A percentile compares a stretch with the other conserved stretches of the same genome.
Conservation (phyloP, 2,797 vertebrate genomes). For the Hemibagrus guttatus region DNA sequence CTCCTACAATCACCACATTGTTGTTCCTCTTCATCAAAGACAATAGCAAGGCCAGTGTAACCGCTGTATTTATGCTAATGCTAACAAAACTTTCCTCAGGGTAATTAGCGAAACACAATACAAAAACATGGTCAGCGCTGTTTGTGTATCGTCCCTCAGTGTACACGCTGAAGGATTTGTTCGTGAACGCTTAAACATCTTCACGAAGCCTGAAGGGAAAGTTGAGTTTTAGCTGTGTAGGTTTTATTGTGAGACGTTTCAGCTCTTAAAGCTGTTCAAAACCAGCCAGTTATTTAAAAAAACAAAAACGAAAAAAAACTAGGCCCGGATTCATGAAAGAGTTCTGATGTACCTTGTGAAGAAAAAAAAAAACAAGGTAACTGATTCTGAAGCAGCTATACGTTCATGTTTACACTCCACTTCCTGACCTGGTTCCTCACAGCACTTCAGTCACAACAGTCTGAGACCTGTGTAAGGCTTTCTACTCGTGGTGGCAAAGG, state of each 20-base stretch:
- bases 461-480: conserved; percentile 68
- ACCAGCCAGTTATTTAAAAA: neutral
- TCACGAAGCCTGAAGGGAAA: neutral
- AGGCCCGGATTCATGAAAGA: neutral
- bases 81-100: conserved; percentile 7
- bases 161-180: neutral
- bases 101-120: conserved; percentile 14
- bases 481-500: conserved; percentile 70
- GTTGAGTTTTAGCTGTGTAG: neutral
- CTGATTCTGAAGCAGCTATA: conserved; percentile 29
- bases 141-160: neutral
- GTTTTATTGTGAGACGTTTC: neutral
- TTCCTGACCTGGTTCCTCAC: neutral
- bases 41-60: neutral
- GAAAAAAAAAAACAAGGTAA: neutral
- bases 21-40: neutral
- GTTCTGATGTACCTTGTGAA: neutral
- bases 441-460: conserved; percentile 20
- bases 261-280: neutral
- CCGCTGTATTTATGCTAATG: conserved; percentile 9
- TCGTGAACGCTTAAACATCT: neutral
- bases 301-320: too few relatives aligned
- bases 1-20: neutral
- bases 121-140: neutral
- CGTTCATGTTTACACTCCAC: conserved; percentile 15